phyloP scores from a whole-genome alignment of 2,797 vertebrate genomes.

The Margarornis squamiger region DNA sequence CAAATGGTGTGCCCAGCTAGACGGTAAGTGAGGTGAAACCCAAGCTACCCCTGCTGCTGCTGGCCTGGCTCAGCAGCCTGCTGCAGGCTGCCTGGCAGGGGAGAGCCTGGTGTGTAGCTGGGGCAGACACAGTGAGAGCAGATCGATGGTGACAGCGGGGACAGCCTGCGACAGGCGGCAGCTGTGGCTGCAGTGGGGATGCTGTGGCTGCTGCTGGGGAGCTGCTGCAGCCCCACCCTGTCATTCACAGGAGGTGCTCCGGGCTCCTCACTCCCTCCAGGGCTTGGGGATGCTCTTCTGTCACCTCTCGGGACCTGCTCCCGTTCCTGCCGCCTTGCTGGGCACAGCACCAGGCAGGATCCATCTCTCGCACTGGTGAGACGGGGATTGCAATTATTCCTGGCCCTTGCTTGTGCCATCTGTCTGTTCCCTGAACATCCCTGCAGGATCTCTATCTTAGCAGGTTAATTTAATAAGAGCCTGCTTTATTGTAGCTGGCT shows the following conservation, averaged over 20 bases:
- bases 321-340: background rate
- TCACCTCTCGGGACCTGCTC: fast-evolving
- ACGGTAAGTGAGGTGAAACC: background rate
- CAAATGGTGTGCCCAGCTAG: background rate
- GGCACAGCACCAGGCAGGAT: background rate
- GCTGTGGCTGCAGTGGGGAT: background rate
- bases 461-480: constrained; percentile 39
- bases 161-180: background rate
- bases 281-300: background rate
- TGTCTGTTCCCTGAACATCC: background rate
- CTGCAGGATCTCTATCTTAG: constrained; percentile 31
- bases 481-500: constrained; percentile 28
- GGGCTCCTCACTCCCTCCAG: background rate
- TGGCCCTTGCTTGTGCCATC: constrained; percentile 16
- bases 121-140: background rate
- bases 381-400: background rate
- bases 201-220: background rate
- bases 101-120: background rate
- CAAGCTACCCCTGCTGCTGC: background rate
- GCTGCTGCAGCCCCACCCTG: background rate
- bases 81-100: background rate
- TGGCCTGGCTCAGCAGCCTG: background rate
- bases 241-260: background rate
- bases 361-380: background rate
- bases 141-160: background rate